Evolutionary conservation across 2,888 invertebrate species (phyloP).

Genomic region (Nomada fabriciana): DNA sequence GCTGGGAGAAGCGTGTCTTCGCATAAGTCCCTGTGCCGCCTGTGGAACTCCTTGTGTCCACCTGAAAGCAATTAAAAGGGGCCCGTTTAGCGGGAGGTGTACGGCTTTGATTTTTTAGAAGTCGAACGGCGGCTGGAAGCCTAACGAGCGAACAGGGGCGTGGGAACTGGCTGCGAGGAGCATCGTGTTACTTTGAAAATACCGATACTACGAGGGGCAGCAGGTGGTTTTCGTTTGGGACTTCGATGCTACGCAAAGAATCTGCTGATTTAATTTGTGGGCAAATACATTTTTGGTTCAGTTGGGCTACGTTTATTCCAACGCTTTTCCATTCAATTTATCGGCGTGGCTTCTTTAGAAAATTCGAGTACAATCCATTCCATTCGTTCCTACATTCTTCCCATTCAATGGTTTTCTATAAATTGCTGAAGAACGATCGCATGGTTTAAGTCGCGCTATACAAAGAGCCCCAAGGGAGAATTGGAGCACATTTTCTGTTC

Average conservation of each 20-base stretch:
- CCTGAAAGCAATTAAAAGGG: conserved; percentile 84
- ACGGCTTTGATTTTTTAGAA: background rate
- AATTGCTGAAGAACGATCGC: too few relatives aligned
- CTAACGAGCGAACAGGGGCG: conserved; percentile 22
- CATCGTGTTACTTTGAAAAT: conserved; percentile 32
- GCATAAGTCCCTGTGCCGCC: conserved; percentile 90
- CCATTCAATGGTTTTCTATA: too few relatives aligned
- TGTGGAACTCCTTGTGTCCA: conserved; percentile 90
- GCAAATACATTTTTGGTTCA: background rate
- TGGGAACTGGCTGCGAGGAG: conserved; percentile 34
- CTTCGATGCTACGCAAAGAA: too few relatives aligned
- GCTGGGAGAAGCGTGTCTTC: conserved; percentile 88
- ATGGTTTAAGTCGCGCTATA: too few relatives aligned
- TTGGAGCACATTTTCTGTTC: background rate
- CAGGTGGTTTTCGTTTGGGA: conserved; percentile 32
- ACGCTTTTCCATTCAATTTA: too few relatives aligned
- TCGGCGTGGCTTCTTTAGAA: too few relatives aligned
- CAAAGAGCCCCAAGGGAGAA: background rate
- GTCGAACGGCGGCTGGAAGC: background rate
- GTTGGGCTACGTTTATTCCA: too few relatives aligned
- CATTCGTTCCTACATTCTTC: too few relatives aligned
- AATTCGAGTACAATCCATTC: too few relatives aligned
- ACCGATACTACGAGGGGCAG: background rate
- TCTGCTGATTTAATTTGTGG: too few relatives aligned
- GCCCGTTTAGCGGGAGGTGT: background rate